Conservation (phyloP, 2,888 invertebrate species). For the Malthinus flaveolus region DNA sequence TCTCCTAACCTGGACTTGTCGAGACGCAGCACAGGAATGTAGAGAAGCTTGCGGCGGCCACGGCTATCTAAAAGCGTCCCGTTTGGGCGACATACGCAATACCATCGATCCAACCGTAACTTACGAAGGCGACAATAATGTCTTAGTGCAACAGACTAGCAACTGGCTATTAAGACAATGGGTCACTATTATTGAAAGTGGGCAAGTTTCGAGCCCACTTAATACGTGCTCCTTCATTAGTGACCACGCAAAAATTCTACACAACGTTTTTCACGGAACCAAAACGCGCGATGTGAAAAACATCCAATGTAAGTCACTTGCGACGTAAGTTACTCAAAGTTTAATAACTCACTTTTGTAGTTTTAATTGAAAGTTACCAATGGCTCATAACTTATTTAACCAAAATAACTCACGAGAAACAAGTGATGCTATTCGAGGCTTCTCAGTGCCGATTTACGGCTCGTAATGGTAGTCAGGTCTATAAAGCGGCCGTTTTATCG, state of each 20-base stretch:
- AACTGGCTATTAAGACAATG: constrained; percentile 82
- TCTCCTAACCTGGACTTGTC: constrained; percentile 74
- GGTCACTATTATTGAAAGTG: constrained; percentile 55
- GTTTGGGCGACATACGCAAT: constrained; percentile 80
- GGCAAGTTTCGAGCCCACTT: constrained; percentile 66
- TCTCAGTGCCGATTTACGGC: constrained; percentile 73
- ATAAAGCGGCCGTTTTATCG: constrained; percentile 74
- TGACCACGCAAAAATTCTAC: constrained; percentile 56
- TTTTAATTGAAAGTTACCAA: constrained; percentile 72
- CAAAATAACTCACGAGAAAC: constrained; percentile 67
- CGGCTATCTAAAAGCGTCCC: constrained; percentile 79
- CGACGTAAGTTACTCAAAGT: background rate
- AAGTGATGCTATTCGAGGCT: constrained; percentile 58
- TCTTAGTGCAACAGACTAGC: constrained; percentile 85
- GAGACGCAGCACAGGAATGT: constrained; percentile 78
- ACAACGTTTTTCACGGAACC: constrained; percentile 48
- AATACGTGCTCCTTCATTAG: constrained; percentile 71
- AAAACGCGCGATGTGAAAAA: constrained; percentile 46
- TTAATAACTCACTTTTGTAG: constrained; percentile 56
- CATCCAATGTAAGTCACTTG: constrained; percentile 48
- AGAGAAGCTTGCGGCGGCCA: constrained; percentile 89
- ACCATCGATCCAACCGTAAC: constrained; percentile 90
- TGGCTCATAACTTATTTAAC: constrained; percentile 84
- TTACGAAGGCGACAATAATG: constrained; percentile 94
- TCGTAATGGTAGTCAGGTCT: constrained; percentile 80